Evolutionary conservation across 2,797 vertebrate genomes (phyloP).

Genomic region (Coreius guichenoti): DNA sequence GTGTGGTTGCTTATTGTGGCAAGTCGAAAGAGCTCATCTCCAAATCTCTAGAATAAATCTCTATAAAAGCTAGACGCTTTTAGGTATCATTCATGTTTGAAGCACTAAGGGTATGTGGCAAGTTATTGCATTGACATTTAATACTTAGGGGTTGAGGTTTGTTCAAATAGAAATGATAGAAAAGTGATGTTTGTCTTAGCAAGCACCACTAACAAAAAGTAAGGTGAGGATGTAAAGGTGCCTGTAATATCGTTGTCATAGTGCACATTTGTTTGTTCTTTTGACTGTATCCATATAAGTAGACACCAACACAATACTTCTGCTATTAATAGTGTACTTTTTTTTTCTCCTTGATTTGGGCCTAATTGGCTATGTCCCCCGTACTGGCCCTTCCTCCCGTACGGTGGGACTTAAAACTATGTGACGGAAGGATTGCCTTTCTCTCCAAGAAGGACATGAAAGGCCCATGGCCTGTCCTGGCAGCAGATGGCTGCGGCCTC

Average conservation of each 20-base stretch:
- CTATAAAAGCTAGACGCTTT: not conserved
- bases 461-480: conserved; percentile 76
- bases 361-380: conserved; percentile 46
- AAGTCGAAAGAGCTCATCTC: not conserved
- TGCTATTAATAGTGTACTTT: conserved; percentile 33
- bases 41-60: not conserved
- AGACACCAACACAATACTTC: not conserved
- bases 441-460: conserved; percentile 75
- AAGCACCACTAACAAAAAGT: not conserved
- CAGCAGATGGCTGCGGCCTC: conserved; percentile 81
- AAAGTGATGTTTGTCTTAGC: not conserved
- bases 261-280: conserved; percentile 1
- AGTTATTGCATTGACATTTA: not conserved
- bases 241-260: not conserved
- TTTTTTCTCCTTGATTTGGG: conserved; percentile 36
- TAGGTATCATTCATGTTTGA: not conserved
- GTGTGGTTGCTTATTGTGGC: not conserved
- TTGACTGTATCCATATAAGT: not conserved
- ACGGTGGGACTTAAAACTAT: conserved; percentile 38
- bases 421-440: conserved; percentile 55
- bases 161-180: not conserved
- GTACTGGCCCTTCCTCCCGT: conserved; percentile 33
- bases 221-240: not conserved
- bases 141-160: not conserved
- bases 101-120: not conserved